phyloP scores from a whole-genome alignment of 2,797 vertebrate species.

The Sebastes vulpes region DNA sequence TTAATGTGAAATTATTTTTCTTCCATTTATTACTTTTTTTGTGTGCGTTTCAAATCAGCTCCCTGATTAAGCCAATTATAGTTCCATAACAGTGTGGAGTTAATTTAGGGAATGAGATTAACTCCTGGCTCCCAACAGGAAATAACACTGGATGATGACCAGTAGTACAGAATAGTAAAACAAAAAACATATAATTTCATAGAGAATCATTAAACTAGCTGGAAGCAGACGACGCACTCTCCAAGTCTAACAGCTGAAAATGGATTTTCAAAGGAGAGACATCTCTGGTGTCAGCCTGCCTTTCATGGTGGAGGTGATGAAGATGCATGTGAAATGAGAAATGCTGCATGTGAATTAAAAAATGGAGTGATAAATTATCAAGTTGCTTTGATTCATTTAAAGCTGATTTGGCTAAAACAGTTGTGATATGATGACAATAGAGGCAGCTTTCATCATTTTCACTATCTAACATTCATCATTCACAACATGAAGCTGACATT shows the following conservation, averaged over 20 bases:
- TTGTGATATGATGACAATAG: no score
- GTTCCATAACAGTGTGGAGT: conserved; percentile 13
- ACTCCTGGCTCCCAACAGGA: not conserved
- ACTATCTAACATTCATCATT: no score
- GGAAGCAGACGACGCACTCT: not conserved
- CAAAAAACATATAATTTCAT: not conserved
- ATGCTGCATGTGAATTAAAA: no score
- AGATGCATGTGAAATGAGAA: no score
- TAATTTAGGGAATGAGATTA: conserved; percentile 24
- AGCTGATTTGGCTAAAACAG: no score
- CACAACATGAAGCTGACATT: no score
- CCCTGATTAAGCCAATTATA: conserved; percentile 38
- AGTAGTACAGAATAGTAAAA: not conserved
- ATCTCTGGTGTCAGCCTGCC: not conserved
- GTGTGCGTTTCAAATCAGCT: conserved; percentile 27
- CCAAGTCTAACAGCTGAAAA: not conserved
- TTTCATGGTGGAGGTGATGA: no score
- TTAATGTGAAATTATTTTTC: not conserved
- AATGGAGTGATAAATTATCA: no score
- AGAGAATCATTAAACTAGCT: not conserved
- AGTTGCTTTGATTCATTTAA: no score
- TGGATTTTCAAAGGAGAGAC: not conserved
- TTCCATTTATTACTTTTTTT: conserved; percentile 12
- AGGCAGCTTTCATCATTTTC: no score
- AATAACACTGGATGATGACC: not conserved